Base-by-base conservation (phyloP, 1,140 invertebrate genomes). In the Globodera rostochiensis region DNA sequence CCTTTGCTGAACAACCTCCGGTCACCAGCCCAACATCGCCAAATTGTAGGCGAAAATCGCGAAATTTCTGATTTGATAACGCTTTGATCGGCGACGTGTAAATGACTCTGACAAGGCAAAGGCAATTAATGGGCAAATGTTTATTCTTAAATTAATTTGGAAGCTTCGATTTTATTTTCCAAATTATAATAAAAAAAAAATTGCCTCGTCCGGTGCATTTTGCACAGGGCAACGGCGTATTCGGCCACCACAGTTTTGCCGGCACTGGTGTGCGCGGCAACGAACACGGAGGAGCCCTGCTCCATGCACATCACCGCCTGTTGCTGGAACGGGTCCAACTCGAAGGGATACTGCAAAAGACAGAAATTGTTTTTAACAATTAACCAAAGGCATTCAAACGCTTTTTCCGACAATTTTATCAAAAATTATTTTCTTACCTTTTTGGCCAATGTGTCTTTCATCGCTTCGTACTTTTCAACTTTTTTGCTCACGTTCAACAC, bases 71-170 rank as follows among this genome's bases (percentile, higher is more conserved):
- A 92, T 99, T 99, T 0, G 97, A 99, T 7, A 99, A 91, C 0
- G 98, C 98, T 92, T 99, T 99, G 73, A 99, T 98, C 1, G 98
- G 98, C 1, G 97, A 99, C 1, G 98, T 99, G 90, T 99, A 99
- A 82, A 99, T 95, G 11, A 95, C 94, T 90, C 96, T 95, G 86
- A 76, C 92, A 86, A 9, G 21, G 9, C 6, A 36, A 7, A 4
- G 6, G 53, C 8, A 15, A 36, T 36, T 36, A 36, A 8, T 1
- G 67, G 67, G 8, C 36, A 4, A 70, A 70, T 6, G 67, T 13
- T 70, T 66, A 1, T 15, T 66, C 2, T 21, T 36, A 36, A 36
- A 36, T 36, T 36, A 36, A 36, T 53, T 53, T 53, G 7, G 46
- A 6, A 80, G 0, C 13, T 47, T 36, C 69, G 11, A 46, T 45